These are phyloP conservation scores for Troglohyphantes excavatus DNA, from an alignment of 2,888 invertebrate species.

Conservation along the genomic window DNA sequence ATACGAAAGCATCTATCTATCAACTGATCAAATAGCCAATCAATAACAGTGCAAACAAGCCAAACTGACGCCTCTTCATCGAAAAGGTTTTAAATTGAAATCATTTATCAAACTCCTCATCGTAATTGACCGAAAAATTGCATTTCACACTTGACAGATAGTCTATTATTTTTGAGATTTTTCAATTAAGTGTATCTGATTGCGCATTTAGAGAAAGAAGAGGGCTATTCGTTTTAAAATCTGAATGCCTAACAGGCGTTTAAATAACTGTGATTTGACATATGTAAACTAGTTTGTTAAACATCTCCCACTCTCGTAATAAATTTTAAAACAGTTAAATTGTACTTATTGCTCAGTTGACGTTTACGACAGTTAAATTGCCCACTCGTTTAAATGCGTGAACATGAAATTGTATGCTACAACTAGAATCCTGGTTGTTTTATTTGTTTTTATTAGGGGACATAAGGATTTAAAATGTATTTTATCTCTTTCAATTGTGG, in stretches of 20 bases:
- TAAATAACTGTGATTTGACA: background rate
- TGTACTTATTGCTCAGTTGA: background rate
- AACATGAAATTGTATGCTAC: too few relatives aligned
- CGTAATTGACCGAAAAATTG: background rate
- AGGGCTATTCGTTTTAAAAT: background rate
- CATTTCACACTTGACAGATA: background rate
- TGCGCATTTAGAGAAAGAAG: background rate
- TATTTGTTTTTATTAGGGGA: too few relatives aligned
- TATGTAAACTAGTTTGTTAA: background rate
- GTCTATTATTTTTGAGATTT: background rate
- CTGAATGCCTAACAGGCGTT: background rate
- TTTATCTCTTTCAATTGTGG: too few relatives aligned
- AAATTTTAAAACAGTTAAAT: background rate
- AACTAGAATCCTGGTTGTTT: too few relatives aligned
- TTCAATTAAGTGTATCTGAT: background rate
- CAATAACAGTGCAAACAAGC: background rate
- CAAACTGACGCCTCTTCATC: background rate
- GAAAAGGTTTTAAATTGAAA: background rate
- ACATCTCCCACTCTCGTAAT: background rate
- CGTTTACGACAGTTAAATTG: background rate
- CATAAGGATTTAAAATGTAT: too few relatives aligned
- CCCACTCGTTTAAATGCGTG: background rate
- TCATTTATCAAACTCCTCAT: background rate
- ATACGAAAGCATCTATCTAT: too few relatives aligned
- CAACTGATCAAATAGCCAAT: background rate